phyloP scores from a whole-genome alignment of 2,113 vertebrate species.

The Glareola pratincola region DNA sequence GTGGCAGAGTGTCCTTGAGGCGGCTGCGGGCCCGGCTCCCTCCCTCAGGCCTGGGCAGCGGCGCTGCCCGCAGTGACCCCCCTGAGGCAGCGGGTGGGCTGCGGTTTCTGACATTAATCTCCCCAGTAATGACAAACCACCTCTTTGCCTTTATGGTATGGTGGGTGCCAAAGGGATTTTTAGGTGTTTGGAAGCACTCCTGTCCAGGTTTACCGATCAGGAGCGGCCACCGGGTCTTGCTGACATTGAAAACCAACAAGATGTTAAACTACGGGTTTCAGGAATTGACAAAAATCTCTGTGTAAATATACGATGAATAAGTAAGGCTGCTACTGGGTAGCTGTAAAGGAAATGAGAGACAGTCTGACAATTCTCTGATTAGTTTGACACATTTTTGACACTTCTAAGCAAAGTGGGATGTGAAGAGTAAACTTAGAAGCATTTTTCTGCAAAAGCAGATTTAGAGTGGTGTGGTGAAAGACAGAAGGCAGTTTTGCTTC shows the following conservation, averaged over 20 bases:
- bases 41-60: not conserved
- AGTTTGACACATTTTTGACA: conserved; percentile 41
- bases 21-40: not conserved
- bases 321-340: not conserved
- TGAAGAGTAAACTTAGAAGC: conserved; percentile 50
- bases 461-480: not conserved
- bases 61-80: not conserved
- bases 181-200: not conserved
- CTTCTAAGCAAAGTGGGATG: conserved; percentile 23
- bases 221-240: not conserved
- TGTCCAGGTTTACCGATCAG: rapidly evolving
- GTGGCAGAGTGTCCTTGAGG: not conserved
- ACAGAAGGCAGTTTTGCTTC: not conserved
- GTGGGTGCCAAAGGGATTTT: not conserved
- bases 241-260: not conserved
- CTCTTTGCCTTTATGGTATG: too few relatives aligned
- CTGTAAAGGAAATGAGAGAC: conserved; percentile 6
- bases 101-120: not conserved
- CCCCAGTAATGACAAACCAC: not conserved
- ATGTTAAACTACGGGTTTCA: not conserved
- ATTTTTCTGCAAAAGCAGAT: not conserved
- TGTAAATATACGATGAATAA: not conserved
- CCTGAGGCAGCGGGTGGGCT: not conserved
- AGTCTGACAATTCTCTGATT: conserved; percentile 23
- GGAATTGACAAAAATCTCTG: not conserved